Evolutionary conservation across 2,113 vertebrate species (phyloP).

Genomic region (Girardinichthys multiradiatus): DNA sequence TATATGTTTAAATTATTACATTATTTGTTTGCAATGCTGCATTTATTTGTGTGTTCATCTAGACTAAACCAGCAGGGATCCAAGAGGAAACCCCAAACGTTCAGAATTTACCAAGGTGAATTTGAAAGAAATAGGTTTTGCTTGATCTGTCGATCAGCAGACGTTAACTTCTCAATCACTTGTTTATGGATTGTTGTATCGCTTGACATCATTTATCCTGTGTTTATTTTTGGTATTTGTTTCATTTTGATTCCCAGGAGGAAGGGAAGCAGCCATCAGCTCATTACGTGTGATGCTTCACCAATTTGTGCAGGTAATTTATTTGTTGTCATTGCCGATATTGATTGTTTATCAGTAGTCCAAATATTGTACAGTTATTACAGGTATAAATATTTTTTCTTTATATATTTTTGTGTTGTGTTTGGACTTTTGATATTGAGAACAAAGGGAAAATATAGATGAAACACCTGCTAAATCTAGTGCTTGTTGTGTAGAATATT

Average conservation of each 20-base stretch:
- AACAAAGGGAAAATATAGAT: no score
- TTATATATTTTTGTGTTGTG: not conserved
- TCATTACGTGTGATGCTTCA: constrained; percentile 4
- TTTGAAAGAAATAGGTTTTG: not conserved
- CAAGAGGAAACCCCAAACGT: constrained; percentile 2
- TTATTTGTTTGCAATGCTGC: not conserved
- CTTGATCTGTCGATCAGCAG: not conserved
- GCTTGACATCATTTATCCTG: not conserved
- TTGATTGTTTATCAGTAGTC: not conserved
- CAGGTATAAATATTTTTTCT: not conserved
- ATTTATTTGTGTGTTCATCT: constrained; percentile 18
- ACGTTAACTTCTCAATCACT: not conserved
- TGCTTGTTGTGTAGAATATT: no score
- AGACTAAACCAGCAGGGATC: constrained; percentile 35
- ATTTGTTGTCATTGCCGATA: not conserved
- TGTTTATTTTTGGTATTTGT: not conserved
- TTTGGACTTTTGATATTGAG: no score
- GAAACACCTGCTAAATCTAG: no score
- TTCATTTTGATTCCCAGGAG: constrained; percentile 39
- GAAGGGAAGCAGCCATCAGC: constrained; percentile 5
- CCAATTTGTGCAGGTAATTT: constrained; percentile 54
- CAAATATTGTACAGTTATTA: not conserved
- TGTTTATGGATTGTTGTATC: not conserved
- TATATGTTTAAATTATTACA: not conserved
- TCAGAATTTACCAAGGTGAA: constrained; percentile 36